These are phyloP conservation scores for Chaunax sp. DNA, from an alignment of 2,797 vertebrate species.

Conservation along the genomic window DNA sequence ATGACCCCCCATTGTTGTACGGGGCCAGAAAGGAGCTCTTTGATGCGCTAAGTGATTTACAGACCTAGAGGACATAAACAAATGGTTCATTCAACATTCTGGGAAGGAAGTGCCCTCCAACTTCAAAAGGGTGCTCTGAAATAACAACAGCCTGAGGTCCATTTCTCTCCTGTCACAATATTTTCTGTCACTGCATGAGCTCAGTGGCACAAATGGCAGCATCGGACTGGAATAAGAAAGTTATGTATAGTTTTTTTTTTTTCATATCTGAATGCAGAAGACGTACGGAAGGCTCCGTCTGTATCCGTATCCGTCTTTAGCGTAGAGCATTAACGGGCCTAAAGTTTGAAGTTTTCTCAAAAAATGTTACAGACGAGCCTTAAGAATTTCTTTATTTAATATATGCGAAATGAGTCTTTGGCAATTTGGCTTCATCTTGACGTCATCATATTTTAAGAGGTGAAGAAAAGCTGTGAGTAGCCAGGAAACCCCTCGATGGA, in stretches of 20 bases:
- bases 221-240: slow-evolving; percentile 19
- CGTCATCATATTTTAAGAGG: too few species aligned
- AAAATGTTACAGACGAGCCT: too few species aligned
- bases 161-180: slow-evolving; percentile 64
- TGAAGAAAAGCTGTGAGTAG: too few species aligned
- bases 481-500: too few species aligned
- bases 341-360: too few species aligned
- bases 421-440: neutral
- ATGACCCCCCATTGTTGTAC: slow-evolving; percentile 78
- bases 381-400: too few species aligned
- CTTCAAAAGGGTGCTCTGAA: slow-evolving; percentile 78
- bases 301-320: too few species aligned
- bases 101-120: slow-evolving; percentile 80
- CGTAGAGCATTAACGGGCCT: too few species aligned
- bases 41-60: slow-evolving; percentile 87
- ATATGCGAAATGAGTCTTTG: too few species aligned
- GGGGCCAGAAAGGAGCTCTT: slow-evolving; percentile 75
- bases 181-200: slow-evolving; percentile 56
- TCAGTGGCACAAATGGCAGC: slow-evolving; percentile 46
- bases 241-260: neutral
- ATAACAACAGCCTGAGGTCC: slow-evolving; percentile 78
- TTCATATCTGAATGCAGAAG: too few species aligned
- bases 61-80: slow-evolving; percentile 80
- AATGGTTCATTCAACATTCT: slow-evolving; percentile 79
- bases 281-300: too few species aligned